Evolutionary conservation across 35 echinoderm and acorn worm genomes (phyloP).

Genomic region (Amphiura filiformis): DNA sequence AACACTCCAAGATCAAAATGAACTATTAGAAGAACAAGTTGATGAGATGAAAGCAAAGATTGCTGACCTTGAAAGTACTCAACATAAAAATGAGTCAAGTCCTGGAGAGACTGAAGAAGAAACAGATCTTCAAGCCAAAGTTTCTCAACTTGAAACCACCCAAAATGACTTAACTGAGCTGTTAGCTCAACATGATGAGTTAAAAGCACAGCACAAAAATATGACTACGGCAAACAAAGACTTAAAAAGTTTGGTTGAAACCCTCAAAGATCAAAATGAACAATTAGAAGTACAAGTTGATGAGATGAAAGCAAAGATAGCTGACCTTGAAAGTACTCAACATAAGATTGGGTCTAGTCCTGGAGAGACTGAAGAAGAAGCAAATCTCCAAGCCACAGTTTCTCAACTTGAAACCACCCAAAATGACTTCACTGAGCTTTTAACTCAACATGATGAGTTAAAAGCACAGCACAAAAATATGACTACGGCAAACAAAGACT

Average conservation of each 20-base stretch:
- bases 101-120: slow-evolving; percentile 19
- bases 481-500: background rate
- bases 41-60: background rate
- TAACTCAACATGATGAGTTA: slow-evolving; percentile 19
- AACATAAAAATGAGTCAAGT: too few species aligned
- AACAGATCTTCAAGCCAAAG: slow-evolving; percentile 21
- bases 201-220: slow-evolving; percentile 22
- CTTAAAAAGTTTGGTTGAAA: slow-evolving; percentile 3
- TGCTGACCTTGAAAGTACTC: background rate
- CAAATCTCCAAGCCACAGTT: slow-evolving; percentile 18
- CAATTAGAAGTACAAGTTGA: slow-evolving; percentile 31
- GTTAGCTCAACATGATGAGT: slow-evolving; percentile 14
- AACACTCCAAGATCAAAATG: slow-evolving; percentile 22
- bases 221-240: background rate
- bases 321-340: background rate
- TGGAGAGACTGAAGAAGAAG: slow-evolving; percentile 20
- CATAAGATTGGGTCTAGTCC: too few species aligned
- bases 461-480: slow-evolving; percentile 25
- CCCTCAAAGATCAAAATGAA: slow-evolving; percentile 23
- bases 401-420: slow-evolving; percentile 24
- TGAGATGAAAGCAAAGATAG: background rate
- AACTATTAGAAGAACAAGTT: slow-evolving; percentile 31
- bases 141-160: slow-evolving; percentile 25
- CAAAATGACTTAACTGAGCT: slow-evolving; percentile 3
- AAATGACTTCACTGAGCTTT: slow-evolving; percentile 6